These are phyloP conservation scores for Amazonetta brasiliensis DNA, from an alignment of 2,797 vertebrate genomes.

Conservation along the genomic window DNA sequence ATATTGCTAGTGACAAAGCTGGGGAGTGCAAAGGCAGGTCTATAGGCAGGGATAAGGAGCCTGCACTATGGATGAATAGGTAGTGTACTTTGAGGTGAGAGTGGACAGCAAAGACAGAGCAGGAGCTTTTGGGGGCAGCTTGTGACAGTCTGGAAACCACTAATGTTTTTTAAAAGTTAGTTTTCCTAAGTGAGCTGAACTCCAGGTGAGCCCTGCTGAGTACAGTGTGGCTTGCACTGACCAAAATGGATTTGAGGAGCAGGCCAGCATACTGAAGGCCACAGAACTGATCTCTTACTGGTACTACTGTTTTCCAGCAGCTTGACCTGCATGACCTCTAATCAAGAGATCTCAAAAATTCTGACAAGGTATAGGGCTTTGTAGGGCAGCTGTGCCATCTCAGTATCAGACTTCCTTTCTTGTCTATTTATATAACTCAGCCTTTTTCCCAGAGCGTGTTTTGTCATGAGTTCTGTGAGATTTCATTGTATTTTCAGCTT, in stretches of 20 bases:
- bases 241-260: background rate
- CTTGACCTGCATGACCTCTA: background rate
- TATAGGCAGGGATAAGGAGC: background rate
- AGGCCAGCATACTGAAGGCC: background rate
- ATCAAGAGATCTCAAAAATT: background rate
- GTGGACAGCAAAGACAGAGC: background rate
- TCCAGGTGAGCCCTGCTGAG: background rate
- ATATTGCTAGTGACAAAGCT: background rate
- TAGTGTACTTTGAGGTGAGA: background rate
- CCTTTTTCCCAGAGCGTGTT: background rate
- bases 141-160: background rate
- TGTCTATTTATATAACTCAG: background rate
- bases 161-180: background rate
- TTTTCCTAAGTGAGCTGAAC: background rate
- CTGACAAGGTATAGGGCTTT: background rate
- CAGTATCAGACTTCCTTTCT: background rate
- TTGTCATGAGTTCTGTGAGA: background rate
- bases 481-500: conserved; percentile 15
- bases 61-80: background rate
- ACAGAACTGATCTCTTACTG: background rate
- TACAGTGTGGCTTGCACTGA: background rate
- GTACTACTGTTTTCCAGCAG: background rate
- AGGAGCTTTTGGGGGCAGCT: background rate
- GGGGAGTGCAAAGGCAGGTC: background rate
- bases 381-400: background rate